Percentiles rank a stretch among this genome's conserved stretches.
These are phyloP conservation scores for Gulo gulo DNA, from an alignment of 2,113 vertebrate species.

Conservation along the genomic window DNA sequence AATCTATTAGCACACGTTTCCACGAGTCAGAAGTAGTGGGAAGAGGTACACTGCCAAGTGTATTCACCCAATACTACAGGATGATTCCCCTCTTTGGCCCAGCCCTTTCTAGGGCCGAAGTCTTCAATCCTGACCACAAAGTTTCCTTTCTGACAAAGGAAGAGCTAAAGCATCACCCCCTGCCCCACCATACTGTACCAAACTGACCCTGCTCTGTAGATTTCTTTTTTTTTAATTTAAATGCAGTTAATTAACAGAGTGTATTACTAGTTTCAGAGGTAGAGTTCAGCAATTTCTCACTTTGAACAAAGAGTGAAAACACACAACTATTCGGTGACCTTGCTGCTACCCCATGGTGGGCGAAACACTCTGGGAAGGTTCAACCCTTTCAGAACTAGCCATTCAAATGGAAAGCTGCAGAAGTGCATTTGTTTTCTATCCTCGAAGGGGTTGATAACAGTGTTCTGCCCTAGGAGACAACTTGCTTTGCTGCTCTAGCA, in stretches of 20 bases:
- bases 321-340: background rate
- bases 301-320: background rate
- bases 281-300: background rate
- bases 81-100: background rate
- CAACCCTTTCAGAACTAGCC: background rate
- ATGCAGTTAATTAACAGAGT: background rate
- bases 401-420: background rate
- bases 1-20: background rate
- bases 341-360: background rate
- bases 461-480: background rate
- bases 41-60: background rate
- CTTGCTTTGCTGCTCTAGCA: background rate
- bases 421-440: background rate
- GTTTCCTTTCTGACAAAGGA: background rate
- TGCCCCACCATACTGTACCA: background rate
- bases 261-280: background rate
- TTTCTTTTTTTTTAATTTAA: background rate
- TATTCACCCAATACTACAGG: background rate
- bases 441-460: background rate
- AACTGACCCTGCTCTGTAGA: background rate
- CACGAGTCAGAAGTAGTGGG: background rate
- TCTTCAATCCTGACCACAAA: background rate
- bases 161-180: background rate
- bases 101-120: background rate
- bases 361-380: background rate